Conservation (phyloP, 2,888 invertebrate species). For the Apodemia mormo region DNA sequence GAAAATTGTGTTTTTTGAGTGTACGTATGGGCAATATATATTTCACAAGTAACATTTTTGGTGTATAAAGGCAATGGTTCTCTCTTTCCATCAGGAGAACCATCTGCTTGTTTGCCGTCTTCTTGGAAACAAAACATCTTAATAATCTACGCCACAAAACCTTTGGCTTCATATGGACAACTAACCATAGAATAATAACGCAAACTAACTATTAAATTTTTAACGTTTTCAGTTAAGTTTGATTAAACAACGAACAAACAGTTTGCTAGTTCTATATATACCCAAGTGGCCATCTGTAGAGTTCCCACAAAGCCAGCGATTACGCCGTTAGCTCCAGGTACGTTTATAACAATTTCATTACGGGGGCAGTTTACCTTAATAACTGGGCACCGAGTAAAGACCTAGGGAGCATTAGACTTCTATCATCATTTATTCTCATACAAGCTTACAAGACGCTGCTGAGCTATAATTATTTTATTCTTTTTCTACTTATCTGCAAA, state of each 20-base stretch:
- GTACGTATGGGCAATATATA: too few species aligned
- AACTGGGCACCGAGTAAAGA: conserved; percentile 30
- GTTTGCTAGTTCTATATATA: background rate
- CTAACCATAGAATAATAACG: too few species aligned
- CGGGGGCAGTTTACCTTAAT: conserved; percentile 53
- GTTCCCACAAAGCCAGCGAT: conserved; percentile 57
- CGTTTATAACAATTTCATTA: conserved; percentile 67
- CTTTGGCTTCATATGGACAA: too few species aligned
- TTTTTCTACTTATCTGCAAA: background rate
- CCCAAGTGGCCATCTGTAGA: conserved; percentile 47
- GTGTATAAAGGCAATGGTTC: too few species aligned
- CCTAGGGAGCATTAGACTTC: conserved; percentile 12
- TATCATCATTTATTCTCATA: conserved; percentile 12
- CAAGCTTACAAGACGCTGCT: background rate
- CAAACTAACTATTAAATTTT: too few species aligned
- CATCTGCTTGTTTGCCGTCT: too few species aligned
- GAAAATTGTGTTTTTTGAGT: too few species aligned
- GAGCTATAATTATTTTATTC: background rate
- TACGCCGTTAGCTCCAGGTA: conserved; percentile 49
- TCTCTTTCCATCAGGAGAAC: too few species aligned
- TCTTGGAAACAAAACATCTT: too few species aligned
- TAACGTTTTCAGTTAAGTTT: background rate
- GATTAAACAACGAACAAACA: conserved; percentile 4
- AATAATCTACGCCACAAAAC: too few species aligned
- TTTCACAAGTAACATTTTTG: too few species aligned